These are phyloP conservation scores for Triplophysa yarkandensis DNA, from an alignment of 2,797 vertebrate species.

Conservation along the genomic window DNA sequence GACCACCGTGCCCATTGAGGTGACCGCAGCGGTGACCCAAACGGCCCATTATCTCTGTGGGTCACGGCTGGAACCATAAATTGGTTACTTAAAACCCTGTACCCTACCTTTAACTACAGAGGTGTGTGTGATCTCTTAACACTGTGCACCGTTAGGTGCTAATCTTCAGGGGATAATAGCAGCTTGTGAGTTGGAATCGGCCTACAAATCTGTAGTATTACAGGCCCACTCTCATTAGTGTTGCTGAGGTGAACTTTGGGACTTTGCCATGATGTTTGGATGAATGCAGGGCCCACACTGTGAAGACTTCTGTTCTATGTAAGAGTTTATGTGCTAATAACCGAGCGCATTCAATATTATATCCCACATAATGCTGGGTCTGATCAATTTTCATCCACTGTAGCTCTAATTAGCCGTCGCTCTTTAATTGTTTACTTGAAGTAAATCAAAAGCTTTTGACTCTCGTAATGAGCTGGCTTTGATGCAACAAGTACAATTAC, in stretches of 20 bases:
- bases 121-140: conserved; percentile 21
- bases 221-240: conserved; percentile 20
- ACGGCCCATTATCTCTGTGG: conserved; percentile 17
- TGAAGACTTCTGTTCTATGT: conserved; percentile 8
- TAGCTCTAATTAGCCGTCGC: conserved; percentile 29
- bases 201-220: neutral
- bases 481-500: conserved; percentile 23
- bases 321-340: neutral
- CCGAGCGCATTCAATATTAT: neutral
- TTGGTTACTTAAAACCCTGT: conserved; percentile 15
- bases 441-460: conserved; percentile 24
- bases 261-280: neutral
- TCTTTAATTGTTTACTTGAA: conserved; percentile 38
- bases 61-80: conserved; percentile 29
- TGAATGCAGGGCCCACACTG: neutral
- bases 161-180: conserved; percentile 27
- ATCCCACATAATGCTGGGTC: neutral
- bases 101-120: conserved; percentile 4
- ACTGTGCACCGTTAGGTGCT: conserved; percentile 7
- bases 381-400: conserved; percentile 32
- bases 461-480: conserved; percentile 23
- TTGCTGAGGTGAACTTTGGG: neutral
- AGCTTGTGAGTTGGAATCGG: conserved; percentile 7
- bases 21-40: conserved; percentile 3
- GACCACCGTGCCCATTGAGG: neutral